phyloP scores from a whole-genome alignment of 2,888 invertebrate genomes.

The Oasisia sp. region DNA sequence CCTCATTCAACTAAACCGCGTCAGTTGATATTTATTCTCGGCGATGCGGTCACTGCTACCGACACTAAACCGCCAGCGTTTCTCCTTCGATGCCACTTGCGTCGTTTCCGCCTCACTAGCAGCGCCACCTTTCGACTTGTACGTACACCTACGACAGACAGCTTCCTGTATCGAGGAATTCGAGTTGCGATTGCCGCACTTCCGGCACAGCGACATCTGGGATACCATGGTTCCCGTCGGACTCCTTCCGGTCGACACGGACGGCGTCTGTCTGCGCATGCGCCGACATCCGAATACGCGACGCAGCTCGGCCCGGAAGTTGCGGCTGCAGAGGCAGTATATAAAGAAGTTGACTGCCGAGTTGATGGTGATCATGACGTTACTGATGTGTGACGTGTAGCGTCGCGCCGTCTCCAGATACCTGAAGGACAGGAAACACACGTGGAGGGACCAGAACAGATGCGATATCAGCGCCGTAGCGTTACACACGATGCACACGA shows the following conservation, averaged over 20 bases:
- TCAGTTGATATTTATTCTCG: not conserved
- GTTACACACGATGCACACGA: constrained; percentile 33
- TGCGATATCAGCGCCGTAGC: constrained; percentile 34
- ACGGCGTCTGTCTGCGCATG: not conserved
- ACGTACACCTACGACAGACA: not conserved
- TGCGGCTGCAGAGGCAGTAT: constrained; percentile 41
- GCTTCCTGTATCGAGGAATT: not conserved
- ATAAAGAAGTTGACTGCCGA: constrained; percentile 44
- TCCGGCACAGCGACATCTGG: not conserved
- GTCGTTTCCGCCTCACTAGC: not conserved
- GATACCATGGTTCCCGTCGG: constrained; percentile 3
- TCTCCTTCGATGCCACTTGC: not conserved
- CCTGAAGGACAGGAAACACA: constrained; percentile 24
- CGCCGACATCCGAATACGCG: not conserved
- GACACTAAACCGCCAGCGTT: constrained; percentile 4
- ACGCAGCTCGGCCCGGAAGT: constrained; percentile 17
- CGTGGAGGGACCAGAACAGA: constrained; percentile 32
- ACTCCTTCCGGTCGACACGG: constrained; percentile 7
- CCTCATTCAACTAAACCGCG: not conserved
- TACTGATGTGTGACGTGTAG: constrained; percentile 38
- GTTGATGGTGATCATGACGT: constrained; percentile 42
- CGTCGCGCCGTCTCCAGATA: constrained; percentile 33
- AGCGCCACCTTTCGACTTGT: not conserved
- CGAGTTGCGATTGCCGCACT: constrained; percentile 12
- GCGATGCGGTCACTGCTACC: not conserved